Evolutionary conservation across 2,797 vertebrate species (phyloP).

Genomic region (Pseudocheirus occidentalis): DNA sequence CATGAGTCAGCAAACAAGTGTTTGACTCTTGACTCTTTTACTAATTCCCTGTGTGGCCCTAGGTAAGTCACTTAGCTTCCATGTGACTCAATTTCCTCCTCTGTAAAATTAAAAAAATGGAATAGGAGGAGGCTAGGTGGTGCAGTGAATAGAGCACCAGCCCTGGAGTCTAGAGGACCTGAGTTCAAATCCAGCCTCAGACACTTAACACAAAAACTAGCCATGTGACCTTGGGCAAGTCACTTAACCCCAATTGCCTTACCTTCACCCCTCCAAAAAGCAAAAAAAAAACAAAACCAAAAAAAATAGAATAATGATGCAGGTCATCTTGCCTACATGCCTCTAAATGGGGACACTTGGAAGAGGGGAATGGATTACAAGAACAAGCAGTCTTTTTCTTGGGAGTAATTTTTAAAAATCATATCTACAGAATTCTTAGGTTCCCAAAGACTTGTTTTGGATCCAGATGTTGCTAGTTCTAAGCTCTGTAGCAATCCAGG

Average conservation of each 20-base stretch:
- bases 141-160: no score
- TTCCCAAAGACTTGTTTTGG: not conserved
- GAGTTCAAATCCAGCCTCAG: no score
- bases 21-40: not conserved
- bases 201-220: no score
- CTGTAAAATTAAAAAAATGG: not conserved
- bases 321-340: not conserved
- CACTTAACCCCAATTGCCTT: no score
- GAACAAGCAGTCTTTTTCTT: not conserved
- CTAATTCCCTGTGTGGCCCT: not conserved
- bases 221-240: no score
- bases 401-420: not conserved
- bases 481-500: not conserved
- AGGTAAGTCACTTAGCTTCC: not conserved
- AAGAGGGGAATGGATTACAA: not conserved
- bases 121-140: no score
- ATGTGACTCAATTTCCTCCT: not conserved
- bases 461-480: not conserved
- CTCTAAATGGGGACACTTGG: not conserved
- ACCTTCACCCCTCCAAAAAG: no score
- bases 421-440: not conserved
- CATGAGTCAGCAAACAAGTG: not conserved
- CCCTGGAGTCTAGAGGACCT: no score
- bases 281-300: no score
- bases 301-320: not conserved